phyloP scores from a whole-genome alignment of 2,888 invertebrate genomes.

The Polyommatus iphigenia region DNA sequence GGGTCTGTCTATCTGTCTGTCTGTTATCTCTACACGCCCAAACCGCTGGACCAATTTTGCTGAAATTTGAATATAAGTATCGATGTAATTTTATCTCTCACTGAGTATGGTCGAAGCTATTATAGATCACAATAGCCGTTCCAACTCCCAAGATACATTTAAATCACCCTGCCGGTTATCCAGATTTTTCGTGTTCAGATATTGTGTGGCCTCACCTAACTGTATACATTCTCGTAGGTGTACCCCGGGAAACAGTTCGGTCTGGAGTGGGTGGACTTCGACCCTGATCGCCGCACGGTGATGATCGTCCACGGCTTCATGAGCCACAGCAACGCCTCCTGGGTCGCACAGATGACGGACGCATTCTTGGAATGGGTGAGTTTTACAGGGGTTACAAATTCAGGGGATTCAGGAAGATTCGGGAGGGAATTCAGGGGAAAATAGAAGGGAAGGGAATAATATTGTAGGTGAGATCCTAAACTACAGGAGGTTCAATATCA shows the following conservation, averaged over 20 bases:
- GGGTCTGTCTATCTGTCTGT: too few relatives aligned
- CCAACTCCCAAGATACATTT: too few relatives aligned
- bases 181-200: too few relatives aligned
- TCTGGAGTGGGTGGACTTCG: slow-evolving; percentile 80
- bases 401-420: not conserved
- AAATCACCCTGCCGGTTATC: too few relatives aligned
- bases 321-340: slow-evolving; percentile 78
- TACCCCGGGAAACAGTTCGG: slow-evolving; percentile 73
- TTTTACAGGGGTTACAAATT: not conserved
- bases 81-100: too few relatives aligned
- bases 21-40: too few relatives aligned
- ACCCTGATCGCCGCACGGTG: slow-evolving; percentile 74
- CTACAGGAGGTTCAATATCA: too few relatives aligned
- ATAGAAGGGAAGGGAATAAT: not conserved
- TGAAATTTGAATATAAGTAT: too few relatives aligned
- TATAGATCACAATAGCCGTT: too few relatives aligned
- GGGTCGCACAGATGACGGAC: slow-evolving; percentile 80
- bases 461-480: not conserved
- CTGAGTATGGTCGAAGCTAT: too few relatives aligned
- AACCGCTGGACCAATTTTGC: too few relatives aligned
- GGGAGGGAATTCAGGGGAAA: not conserved
- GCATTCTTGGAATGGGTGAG: slow-evolving; percentile 79
- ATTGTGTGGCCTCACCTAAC: too few relatives aligned
- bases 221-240: slow-evolving; percentile 50
- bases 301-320: slow-evolving; percentile 84